Evolutionary conservation across 1,140 invertebrate species (phyloP), one percentile per base, ranked within the genome.

Genomic region (Apocrypta bakeri): DNA sequence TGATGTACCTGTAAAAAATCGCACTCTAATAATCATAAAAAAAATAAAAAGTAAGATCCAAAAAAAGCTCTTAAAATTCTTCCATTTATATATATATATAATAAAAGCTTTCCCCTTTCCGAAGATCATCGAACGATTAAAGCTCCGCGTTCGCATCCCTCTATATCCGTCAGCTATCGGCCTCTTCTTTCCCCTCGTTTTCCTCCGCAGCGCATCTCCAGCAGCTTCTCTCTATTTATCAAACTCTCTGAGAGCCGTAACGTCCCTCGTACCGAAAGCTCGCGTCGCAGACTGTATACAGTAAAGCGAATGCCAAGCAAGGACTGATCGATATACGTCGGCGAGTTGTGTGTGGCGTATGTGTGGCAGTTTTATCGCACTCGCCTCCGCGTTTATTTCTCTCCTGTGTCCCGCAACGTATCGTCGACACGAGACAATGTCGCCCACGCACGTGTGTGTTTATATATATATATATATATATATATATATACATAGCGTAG

Each of bases 241-340:
- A 66, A 27, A 29, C 63, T 66, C 63, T 25, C 63, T 25, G 25
- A 29, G 24, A n/a, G n/a, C n/a, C n/a, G n/a, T n/a, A n/a, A 0
- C n/a, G 25, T 29, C 24, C 63, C 63, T 25, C n/a, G n/a, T n/a
- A n/a, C 27, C 63, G 63, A 29, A 25, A 66, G 63, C 27, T 66
- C 27, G 27, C 27, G 24, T 24, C 63, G 56, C 56, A n/a, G 56
- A 4, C 11, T 9, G 33, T 9, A 4, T 9, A 4, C 33, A 9
- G 33, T 12, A 42, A 1, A 42, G 7, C n/a, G n/a, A n/a, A n/a
- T n/a, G n/a, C n/a, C n/a, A n/a, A 42, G 7, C 12, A 42, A 12
- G 7, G 48, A 17, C 73, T 75, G 74, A 64, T 76, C 74, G 74
- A 76, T 76, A 76, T 76, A 76, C 63, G 73, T 25, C 73, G 48